Evolutionary conservation across 2,888 invertebrate genomes (phyloP), one percentile per base, ranked within the genome.

Genomic region (Eristalis tenax): DNA sequence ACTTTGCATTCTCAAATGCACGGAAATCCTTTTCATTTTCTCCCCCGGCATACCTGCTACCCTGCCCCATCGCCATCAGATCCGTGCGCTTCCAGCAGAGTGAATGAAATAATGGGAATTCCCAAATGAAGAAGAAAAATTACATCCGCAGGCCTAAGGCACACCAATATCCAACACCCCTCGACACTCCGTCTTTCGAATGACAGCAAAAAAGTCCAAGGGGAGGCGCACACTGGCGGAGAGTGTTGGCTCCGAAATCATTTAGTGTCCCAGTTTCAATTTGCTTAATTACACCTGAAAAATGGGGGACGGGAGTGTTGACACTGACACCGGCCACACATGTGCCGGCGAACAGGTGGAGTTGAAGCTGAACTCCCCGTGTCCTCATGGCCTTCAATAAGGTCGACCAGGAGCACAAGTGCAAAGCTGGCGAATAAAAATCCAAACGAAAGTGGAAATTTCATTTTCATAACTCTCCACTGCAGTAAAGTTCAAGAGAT

Each of bases 391-490:
- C 85, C 85, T 86, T 82, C 85, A 69, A 74, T 63, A 73, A 69
- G 63, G 50, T 32, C 59, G 69, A 13, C n/a, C 8, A 26, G 4
- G 59, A 13, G 59, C 23, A 28, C 28, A 43, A 43, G 43, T 23
- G 26, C 22, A 22, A 11, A 13, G 28, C 32, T 15, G 32, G 61
- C 43, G 57, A 15, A 1, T 68, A 74, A 68, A 66, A 73, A 76
- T 76, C 69, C 69, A 66, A 73, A 86, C 43, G 86, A 82, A 83
- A 83, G 86, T 83, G 78, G 86, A 87, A 87, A 83, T 87, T 87
- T 87, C 86, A 87, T 87, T 87, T 83, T 87, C 85, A 83, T 87
- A 87, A 87, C 83, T 87, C 86, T 82, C 79, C 79, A 83, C 86
- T 79, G 83, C 86, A 87, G 86, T 83, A 79, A 83, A 87, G 86